Evolutionary conservation across 2,797 vertebrate species (phyloP).

Genomic region (Tragopan temminckii): DNA sequence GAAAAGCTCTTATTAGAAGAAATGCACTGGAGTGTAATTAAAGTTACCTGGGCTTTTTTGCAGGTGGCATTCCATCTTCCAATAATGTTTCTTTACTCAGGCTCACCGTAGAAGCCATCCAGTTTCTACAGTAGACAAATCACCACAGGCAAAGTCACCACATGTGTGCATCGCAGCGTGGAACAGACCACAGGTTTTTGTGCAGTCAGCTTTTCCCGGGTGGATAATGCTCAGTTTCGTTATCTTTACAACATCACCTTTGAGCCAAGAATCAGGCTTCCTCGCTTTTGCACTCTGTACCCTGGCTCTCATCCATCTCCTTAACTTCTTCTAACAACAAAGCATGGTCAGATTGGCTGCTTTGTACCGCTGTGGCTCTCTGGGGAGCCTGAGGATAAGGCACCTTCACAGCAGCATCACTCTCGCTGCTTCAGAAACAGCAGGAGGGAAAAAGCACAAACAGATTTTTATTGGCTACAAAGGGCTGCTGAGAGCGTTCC

Average conservation of each 20-base stretch:
- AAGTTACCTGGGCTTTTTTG: slow-evolving; percentile 93
- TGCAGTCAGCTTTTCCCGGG: not conserved
- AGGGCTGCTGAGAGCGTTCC: not conserved
- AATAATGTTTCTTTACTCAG: slow-evolving; percentile 69
- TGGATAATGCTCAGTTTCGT: not conserved
- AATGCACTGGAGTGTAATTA: not conserved
- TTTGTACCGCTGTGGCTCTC: not conserved
- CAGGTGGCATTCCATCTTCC: slow-evolving; percentile 89
- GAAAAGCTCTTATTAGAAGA: not conserved
- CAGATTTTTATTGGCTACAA: not conserved
- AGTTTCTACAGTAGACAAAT: slow-evolving; percentile 76
- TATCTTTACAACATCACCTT: not conserved
- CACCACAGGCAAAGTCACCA: slow-evolving; percentile 42
- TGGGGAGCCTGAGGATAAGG: not conserved
- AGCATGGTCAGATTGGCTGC: not conserved
- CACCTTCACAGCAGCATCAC: not conserved
- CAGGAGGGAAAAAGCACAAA: not conserved
- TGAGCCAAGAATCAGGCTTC: not conserved
- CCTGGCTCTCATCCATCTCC: not conserved
- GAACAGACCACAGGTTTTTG: not conserved
- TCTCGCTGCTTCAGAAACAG: not conserved
- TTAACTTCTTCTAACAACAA: not conserved
- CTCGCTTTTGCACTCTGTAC: not conserved
- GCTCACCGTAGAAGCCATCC: slow-evolving; percentile 84
- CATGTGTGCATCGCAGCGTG: not conserved